phyloP scores from a whole-genome alignment of 2,888 invertebrate species.

The Nudaria mundana region DNA sequence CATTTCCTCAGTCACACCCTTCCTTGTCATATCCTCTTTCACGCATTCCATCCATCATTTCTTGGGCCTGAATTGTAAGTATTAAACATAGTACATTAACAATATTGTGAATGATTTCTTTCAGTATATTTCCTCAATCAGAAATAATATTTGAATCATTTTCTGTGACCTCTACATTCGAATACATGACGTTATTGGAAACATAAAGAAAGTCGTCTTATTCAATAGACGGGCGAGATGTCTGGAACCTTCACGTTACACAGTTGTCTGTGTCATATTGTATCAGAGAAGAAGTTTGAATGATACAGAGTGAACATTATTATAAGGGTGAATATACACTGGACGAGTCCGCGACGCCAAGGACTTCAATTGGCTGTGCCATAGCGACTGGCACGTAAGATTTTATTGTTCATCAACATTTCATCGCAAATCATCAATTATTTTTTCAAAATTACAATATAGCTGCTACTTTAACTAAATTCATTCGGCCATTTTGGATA shows the following conservation, averaged over 20 bases:
- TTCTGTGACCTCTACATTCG: conserved; percentile 1
- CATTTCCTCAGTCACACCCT: too few relatives aligned
- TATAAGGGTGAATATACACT: too few relatives aligned
- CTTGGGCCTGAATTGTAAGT: background rate
- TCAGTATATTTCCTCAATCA: background rate
- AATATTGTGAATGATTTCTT: too few relatives aligned
- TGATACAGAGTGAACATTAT: background rate
- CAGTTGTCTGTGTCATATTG: conserved; percentile 13
- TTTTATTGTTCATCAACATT: too few relatives aligned
- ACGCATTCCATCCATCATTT: too few relatives aligned
- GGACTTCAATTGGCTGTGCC: too few relatives aligned
- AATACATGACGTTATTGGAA: conserved; percentile 13
- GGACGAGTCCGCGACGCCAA: too few relatives aligned
- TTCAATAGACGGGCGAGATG: conserved; percentile 14
- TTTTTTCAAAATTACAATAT: too few relatives aligned
- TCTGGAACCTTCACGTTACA: conserved; percentile 13
- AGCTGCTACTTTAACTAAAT: too few relatives aligned
- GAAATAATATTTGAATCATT: conserved; percentile 2
- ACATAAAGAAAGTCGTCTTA: conserved; percentile 7
- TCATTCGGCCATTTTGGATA: too few relatives aligned
- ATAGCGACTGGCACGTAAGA: too few relatives aligned
- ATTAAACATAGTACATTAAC: background rate
- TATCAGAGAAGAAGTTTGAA: background rate
- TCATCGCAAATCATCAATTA: too few relatives aligned
- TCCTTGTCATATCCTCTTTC: background rate